Percentiles rank a stretch among this genome's conserved stretches.
Conservation (phyloP, 2,888 invertebrate genomes). For the Drosophila multiciliata region DNA sequence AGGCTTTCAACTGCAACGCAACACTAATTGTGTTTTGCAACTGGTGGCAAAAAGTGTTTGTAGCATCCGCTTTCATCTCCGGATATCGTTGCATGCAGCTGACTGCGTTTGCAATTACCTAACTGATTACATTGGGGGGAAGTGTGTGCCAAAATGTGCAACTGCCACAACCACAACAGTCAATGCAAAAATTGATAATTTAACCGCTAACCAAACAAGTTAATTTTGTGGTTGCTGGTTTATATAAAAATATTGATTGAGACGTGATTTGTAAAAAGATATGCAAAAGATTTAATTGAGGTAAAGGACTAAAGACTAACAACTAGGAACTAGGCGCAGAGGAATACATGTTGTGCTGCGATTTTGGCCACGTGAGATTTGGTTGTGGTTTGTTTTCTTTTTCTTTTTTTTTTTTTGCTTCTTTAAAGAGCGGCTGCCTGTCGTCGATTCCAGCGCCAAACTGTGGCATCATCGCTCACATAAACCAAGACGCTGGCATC, state of each 20-base stretch:
- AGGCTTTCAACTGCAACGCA: conserved; percentile 9
- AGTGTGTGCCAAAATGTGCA: conserved; percentile 4
- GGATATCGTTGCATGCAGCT: conserved; percentile 37
- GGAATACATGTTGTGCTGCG: conserved; percentile 34
- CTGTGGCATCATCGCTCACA: conserved; percentile 97
- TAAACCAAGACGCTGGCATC: conserved; percentile 95
- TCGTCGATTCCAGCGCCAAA: conserved; percentile 96
- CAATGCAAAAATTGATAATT: not conserved
- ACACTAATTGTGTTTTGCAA: conserved; percentile 41
- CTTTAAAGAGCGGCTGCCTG: conserved; percentile 48
- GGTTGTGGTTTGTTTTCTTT: conserved; percentile 51
- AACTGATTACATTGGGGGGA: conserved; percentile 36
- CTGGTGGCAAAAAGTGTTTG: conserved; percentile 8
- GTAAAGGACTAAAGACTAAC: conserved; percentile 18
- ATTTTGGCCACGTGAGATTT: conserved; percentile 76
- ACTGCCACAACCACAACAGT: conserved; percentile 20
- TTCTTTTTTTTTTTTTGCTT: not conserved
- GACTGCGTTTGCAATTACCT: conserved; percentile 58
- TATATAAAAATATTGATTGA: not conserved
- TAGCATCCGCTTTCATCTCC: conserved; percentile 18
- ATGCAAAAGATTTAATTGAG: conserved; percentile 18
- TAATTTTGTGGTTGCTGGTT: not conserved
- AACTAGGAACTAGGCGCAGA: conserved; percentile 62
- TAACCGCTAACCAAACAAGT: not conserved
- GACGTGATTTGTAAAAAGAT: not conserved